Evolutionary conservation across 1,140 invertebrate species (phyloP).

Genomic region (Halesus radiatus): DNA sequence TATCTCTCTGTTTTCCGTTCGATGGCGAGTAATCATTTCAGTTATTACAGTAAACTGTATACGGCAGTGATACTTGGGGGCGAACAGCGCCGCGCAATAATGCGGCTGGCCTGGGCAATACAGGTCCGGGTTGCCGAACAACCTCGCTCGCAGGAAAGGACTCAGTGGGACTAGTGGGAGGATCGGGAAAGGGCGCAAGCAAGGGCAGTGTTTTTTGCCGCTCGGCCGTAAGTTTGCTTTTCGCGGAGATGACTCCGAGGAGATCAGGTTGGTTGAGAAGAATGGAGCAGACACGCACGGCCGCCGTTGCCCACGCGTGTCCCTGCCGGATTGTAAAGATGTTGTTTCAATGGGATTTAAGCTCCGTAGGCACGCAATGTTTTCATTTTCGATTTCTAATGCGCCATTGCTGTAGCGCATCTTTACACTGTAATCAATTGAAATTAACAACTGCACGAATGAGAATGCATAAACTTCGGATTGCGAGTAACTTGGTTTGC

Average conservation of each 20-base stretch:
- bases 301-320: constrained; percentile 1
- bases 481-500: too few relatives aligned
- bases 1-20: background rate
- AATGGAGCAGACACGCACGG: background rate
- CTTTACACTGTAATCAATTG: too few relatives aligned
- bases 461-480: too few relatives aligned
- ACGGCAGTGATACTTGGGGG: background rate
- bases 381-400: constrained; percentile 18
- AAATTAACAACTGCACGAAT: too few relatives aligned
- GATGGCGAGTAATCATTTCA: background rate
- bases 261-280: background rate
- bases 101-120: background rate
- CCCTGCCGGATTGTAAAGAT: background rate
- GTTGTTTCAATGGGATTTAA: background rate
- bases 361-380: background rate
- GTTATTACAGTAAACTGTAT: constrained; percentile 16
- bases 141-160: background rate
- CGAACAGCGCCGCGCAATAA: background rate
- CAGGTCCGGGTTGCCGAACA: background rate
- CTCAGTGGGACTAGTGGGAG: background rate
- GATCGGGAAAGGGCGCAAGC: background rate
- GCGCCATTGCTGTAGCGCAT: background rate
- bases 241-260: background rate
- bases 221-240: background rate
- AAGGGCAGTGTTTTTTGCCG: too few relatives aligned